A percentile compares a stretch with the other conserved stretches of the same genome.
Conservation (phyloP, 2,797 vertebrate species). For the Pseudopleuronectes americanus region DNA sequence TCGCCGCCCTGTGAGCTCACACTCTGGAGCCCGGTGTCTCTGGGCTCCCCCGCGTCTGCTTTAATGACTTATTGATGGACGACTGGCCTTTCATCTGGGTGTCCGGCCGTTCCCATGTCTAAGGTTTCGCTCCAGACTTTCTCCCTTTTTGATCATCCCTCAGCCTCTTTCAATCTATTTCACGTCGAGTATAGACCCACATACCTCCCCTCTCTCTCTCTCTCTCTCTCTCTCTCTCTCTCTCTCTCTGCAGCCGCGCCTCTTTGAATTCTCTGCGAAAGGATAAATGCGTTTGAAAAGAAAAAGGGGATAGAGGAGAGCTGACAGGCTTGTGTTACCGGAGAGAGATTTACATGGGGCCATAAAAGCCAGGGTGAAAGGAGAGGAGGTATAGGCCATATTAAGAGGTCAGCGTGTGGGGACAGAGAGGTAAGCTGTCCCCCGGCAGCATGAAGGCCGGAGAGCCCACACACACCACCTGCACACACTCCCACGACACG, state of each 20-base stretch:
- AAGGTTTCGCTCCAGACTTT: constrained; percentile 77
- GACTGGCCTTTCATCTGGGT: constrained; percentile 77
- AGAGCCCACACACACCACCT: constrained; percentile 69
- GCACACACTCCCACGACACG: constrained; percentile 56
- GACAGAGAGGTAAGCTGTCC: constrained; percentile 74
- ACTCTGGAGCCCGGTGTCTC: constrained; percentile 38
- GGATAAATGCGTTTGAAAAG: constrained; percentile 77
- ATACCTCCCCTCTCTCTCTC: constrained; percentile 24
- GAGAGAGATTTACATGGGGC: constrained; percentile 78
- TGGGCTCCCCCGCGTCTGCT: constrained; percentile 54
- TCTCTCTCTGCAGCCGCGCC: constrained; percentile 55
- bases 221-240: too few relatives aligned
- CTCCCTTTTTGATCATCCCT: constrained; percentile 78
- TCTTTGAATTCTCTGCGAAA: constrained; percentile 72
- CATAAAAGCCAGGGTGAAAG: constrained; percentile 77
- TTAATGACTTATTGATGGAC: constrained; percentile 81
- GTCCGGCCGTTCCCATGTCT: constrained; percentile 79
- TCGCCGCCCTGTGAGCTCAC: constrained; percentile 11
- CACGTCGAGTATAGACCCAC: constrained; percentile 60
- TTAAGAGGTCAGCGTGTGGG: constrained; percentile 64
- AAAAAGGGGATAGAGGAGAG: constrained; percentile 64
- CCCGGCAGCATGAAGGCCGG: constrained; percentile 54
- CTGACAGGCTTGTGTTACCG: constrained; percentile 78
- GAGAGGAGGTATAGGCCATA: constrained; percentile 68
- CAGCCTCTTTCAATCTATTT: constrained; percentile 69